A percentile compares a stretch with the other conserved stretches of the same genome.
Evolutionary conservation across 2,888 invertebrate species (phyloP).

Genomic region (Cephus pulcher): DNA sequence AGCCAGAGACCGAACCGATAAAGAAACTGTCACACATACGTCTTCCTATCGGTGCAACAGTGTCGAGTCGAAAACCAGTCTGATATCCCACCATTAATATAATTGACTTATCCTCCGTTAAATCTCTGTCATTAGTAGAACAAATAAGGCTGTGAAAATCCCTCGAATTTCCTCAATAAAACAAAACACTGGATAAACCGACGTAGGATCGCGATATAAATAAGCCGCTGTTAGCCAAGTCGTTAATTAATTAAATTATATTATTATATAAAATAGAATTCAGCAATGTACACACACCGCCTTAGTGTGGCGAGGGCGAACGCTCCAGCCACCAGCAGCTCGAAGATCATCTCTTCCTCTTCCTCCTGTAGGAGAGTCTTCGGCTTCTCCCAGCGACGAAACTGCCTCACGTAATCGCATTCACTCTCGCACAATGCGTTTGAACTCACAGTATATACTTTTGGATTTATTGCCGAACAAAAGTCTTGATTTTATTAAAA

Average conservation of each 20-base stretch:
- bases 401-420: constrained; percentile 43
- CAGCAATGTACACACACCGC: constrained; percentile 67
- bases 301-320: constrained; percentile 65
- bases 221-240: background rate
- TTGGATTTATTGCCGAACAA: background rate
- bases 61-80: background rate
- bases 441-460: background rate
- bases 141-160: background rate
- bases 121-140: background rate
- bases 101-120: background rate
- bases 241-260: background rate
- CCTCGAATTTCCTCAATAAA: background rate
- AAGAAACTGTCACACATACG: background rate
- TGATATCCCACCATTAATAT: background rate
- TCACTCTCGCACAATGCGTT: constrained; percentile 44
- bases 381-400: constrained; percentile 47
- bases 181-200: background rate
- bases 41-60: background rate
- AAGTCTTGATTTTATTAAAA: background rate
- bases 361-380: constrained; percentile 55
- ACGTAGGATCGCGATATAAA: background rate
- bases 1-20: background rate
- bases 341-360: constrained; percentile 64
- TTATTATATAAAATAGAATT: constrained; percentile 41
- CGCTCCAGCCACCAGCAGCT: constrained; percentile 65